Evolutionary conservation across 2,113 vertebrate genomes (phyloP).

Genomic region (Lepus timidus): DNA sequence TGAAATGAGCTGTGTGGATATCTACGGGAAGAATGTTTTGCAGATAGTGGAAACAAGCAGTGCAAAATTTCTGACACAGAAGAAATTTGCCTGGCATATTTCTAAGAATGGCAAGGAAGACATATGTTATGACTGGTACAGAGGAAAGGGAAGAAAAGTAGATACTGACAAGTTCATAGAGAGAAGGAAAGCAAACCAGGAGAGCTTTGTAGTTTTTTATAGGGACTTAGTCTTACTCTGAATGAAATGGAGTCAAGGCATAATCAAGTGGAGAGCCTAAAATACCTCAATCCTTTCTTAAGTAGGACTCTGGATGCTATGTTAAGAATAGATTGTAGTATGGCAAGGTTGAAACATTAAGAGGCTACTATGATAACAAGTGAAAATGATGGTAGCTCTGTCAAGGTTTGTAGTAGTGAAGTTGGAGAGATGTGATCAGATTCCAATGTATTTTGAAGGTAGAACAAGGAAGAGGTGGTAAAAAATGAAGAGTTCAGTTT

Average conservation of each 20-base stretch:
- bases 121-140: background rate
- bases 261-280: background rate
- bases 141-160: background rate
- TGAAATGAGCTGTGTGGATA: background rate
- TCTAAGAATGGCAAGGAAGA: background rate
- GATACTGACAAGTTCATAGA: background rate
- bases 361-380: background rate
- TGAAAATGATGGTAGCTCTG: background rate
- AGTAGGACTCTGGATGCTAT: background rate
- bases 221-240: background rate
- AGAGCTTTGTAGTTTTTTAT: background rate
- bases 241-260: background rate
- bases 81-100: background rate
- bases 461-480: background rate
- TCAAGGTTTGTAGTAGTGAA: background rate
- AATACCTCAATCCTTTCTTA: background rate
- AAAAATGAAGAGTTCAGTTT: background rate
- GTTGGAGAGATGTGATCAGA: slow-evolving; percentile 24
- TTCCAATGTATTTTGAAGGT: slow-evolving; percentile 2
- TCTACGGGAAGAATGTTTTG: background rate
- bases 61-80: background rate
- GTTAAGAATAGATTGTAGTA: background rate
- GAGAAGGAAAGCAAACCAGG: background rate
- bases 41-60: background rate
- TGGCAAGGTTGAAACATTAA: background rate